Evolutionary conservation across 2,113 vertebrate species (phyloP).

Genomic region (Gymnogyps californianus): DNA sequence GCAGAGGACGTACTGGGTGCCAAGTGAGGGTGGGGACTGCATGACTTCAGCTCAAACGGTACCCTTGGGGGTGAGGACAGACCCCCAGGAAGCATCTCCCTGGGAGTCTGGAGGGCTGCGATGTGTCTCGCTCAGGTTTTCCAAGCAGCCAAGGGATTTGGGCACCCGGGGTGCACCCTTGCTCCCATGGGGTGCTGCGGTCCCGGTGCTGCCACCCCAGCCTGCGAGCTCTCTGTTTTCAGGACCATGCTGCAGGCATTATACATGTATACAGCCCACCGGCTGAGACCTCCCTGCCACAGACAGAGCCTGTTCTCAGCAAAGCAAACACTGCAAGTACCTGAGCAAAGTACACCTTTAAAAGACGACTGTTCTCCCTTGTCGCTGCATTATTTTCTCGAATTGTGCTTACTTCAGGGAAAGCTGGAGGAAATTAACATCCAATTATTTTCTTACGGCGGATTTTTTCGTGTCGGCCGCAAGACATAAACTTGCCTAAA

Average conservation of each 20-base stretch:
- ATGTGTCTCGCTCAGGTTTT: neutral
- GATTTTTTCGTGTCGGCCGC: neutral
- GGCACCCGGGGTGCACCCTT: too few relatives aligned
- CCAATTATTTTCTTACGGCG: neutral
- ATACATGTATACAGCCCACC: rapidly evolving
- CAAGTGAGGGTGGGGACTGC: neutral
- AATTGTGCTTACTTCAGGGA: neutral
- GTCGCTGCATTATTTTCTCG: neutral
- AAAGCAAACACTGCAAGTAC: neutral
- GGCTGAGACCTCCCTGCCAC: neutral
- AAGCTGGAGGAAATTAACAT: conserved; percentile 32
- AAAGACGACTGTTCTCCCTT: rapidly evolving
- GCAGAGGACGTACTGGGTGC: neutral
- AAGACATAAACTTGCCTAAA: neutral
- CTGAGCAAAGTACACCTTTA: neutral
- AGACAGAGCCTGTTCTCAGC: neutral
- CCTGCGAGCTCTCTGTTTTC: neutral
- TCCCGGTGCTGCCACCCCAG: neutral
- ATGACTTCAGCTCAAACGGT: neutral
- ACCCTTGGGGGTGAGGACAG: neutral
- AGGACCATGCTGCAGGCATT: rapidly evolving
- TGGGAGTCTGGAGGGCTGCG: rapidly evolving
- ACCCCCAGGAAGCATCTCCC: neutral
- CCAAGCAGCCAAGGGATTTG: neutral
- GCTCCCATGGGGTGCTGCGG: rapidly evolving